A percentile compares a stretch with the other conserved stretches of the same genome.
phyloP scores from a whole-genome alignment of 2,113 vertebrate genomes.

The Rhinichthys klamathensis region DNA sequence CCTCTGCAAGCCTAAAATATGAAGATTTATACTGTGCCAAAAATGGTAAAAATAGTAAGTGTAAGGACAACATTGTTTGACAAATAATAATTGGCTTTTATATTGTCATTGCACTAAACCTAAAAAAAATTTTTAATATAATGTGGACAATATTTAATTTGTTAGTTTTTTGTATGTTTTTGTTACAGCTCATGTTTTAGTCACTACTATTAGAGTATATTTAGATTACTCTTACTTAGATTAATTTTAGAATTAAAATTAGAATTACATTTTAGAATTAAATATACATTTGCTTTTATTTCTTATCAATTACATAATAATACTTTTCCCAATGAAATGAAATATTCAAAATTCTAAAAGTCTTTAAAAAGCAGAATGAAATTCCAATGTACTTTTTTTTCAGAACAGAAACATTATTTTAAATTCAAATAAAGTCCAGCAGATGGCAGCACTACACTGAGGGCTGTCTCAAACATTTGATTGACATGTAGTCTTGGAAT shows the following conservation, averaged over 20 bases:
- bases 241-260: too few relatives aligned
- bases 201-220: too few relatives aligned
- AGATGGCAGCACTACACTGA: conserved; percentile 44
- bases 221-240: too few relatives aligned
- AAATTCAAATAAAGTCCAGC: conserved; percentile 16
- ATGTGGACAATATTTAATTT: not conserved
- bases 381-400: not conserved
- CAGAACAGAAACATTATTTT: not conserved
- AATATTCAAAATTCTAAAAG: not conserved
- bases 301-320: not conserved
- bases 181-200: too few relatives aligned
- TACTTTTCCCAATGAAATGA: not conserved
- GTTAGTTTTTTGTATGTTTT: too few relatives aligned
- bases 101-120: not conserved
- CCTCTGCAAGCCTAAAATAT: not conserved
- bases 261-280: too few relatives aligned
- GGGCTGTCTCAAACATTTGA: not conserved
- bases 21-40: not conserved
- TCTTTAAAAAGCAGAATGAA: not conserved
- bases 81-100: not conserved
- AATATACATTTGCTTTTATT: not conserved
- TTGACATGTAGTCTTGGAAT: not conserved
- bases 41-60: not conserved
- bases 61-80: not conserved
- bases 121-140: not conserved